These are phyloP conservation scores for Petrocephalus microphthalmus DNA, from an alignment of 2,113 vertebrate species.

Conservation along the genomic window DNA sequence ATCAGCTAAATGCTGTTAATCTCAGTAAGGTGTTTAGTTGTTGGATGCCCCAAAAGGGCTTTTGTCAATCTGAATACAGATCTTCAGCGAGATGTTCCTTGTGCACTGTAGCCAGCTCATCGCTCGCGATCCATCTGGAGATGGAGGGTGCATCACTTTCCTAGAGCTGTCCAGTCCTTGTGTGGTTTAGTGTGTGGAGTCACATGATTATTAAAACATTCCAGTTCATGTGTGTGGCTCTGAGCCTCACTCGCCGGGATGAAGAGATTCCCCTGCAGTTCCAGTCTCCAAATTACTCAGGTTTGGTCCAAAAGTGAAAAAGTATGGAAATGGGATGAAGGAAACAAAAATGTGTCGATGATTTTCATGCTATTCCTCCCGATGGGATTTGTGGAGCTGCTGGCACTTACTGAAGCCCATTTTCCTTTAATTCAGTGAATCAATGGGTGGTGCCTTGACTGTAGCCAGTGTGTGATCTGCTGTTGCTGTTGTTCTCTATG, in stretches of 20 bases:
- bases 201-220: background rate
- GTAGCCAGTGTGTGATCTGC: background rate
- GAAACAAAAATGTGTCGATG: background rate
- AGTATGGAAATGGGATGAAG: background rate
- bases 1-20: background rate
- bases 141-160: background rate
- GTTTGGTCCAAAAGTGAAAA: background rate
- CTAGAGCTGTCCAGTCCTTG: background rate
- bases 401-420: background rate
- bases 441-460: constrained; percentile 10
- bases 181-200: background rate
- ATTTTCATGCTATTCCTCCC: background rate
- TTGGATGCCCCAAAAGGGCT: background rate
- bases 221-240: background rate
- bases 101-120: background rate
- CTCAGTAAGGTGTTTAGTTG: background rate
- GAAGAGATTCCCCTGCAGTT: background rate
- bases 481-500: constrained; percentile 1
- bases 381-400: background rate
- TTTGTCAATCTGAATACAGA: background rate
- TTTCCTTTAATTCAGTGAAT: constrained; percentile 23
- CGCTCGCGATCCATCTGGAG: background rate
- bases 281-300: background rate
- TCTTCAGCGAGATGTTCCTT: background rate
- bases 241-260: background rate